Conservation (phyloP, 2,888 invertebrate genomes). For the Dione juno region DNA sequence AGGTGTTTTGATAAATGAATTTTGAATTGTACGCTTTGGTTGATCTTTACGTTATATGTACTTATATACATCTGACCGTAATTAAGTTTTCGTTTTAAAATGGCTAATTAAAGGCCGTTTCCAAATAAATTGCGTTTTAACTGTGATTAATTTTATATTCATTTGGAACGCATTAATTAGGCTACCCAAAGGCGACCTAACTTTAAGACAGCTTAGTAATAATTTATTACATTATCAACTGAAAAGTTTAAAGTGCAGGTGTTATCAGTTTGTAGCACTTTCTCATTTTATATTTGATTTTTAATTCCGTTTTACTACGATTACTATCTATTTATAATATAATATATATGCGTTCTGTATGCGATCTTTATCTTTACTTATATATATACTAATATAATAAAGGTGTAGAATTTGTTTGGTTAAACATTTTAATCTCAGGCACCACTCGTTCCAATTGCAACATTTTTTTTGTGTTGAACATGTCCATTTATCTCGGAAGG, state of each 20-base stretch:
- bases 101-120: slow-evolving; percentile 13
- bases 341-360: no score
- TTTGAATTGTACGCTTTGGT: slow-evolving; percentile 16
- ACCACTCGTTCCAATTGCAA: no score
- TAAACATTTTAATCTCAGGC: no score
- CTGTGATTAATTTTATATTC: slow-evolving; percentile 16
- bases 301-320: background rate
- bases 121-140: slow-evolving; percentile 3
- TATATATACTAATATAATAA: no score
- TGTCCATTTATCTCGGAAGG: no score
- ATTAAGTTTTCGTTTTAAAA: background rate
- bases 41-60: slow-evolving; percentile 9
- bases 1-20: slow-evolving; percentile 31
- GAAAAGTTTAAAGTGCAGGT: background rate
- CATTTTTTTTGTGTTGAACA: no score
- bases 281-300: background rate
- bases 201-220: slow-evolving; percentile 5
- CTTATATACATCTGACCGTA: background rate
- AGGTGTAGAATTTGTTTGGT: no score
- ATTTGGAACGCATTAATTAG: slow-evolving; percentile 1
- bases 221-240: background rate
- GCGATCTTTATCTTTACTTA: no score
- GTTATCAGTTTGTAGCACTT: background rate
- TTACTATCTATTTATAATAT: no score
- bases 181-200: background rate